Evolutionary conservation across 2,113 vertebrate genomes (phyloP), one percentile per base, ranked within the genome.

Genomic region (Cyphomyrus plagiostoma): DNA sequence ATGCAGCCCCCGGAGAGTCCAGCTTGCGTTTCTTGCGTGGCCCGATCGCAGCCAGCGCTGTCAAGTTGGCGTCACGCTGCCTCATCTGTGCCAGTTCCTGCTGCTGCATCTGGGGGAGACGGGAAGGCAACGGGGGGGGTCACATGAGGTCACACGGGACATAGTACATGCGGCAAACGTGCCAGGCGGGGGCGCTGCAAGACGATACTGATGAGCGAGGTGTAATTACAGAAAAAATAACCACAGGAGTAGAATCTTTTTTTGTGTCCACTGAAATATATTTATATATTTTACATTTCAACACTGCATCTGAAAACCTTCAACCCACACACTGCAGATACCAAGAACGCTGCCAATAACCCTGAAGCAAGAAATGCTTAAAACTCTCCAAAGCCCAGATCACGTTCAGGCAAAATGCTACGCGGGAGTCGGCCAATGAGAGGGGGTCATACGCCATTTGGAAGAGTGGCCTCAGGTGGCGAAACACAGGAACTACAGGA

Each of bases 11-110:
- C 0, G 93, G 93, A 0, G 94, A 93, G 88, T 95, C 95, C 80
- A 95, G 82, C 91, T 94, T 93, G 84, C 93, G 92, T 30, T 95
- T 96, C 93, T 95, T 96, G 1, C 95, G 93, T 0, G 95, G 95
- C 0, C 95, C 95, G 0, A 95, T 96, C 21, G 94, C 94, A n/a
- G 95, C 94, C n/a, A 93, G 86, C 0, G 95, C 95, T 0, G 94
- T 96, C 0, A 94, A 90, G 89, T 96, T 96, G 53, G 96, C 95
- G 53, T 96, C 95, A 56, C 95, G 95, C 91, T 96, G 95, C 89
- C 95, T 92, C 93, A 95, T 95, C 91, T 94, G 94, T 66, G 94
- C 95, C 13, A 95, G 92, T 86, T 96, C 95, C 77, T 95, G 93
- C 90, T 96, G 95, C 92, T 97, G 96, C 94, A 95, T 96, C 95